Evolutionary conservation across 92 coral and sea anemone species (phyloP), one percentile per base, ranked within the genome.

Genomic region (Parazoanthus swiftii): DNA sequence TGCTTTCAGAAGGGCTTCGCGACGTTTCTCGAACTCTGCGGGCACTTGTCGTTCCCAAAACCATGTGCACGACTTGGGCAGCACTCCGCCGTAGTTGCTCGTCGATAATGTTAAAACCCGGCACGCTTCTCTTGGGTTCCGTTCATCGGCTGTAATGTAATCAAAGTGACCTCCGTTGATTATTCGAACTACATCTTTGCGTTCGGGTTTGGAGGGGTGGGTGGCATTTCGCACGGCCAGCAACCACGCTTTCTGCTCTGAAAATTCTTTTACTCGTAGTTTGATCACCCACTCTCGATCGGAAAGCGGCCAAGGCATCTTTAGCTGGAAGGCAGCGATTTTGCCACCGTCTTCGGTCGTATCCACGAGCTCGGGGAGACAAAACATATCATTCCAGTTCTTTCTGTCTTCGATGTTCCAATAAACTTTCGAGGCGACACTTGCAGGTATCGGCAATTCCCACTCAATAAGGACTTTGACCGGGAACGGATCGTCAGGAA

Each of bases 201-300:
- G 77, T 73, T 73, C 77, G 20, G 77, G 77, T 33, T 33, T 73
- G 77, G 77, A 73, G 37, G 77, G 77, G 35, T 73, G 77, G 3
- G 77, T 35, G 0, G 77, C n/a, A 18, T 73, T 8, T 15, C 77
- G 43, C 77, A 73, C 0, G 8, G 15, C 15, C 39, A 25, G 3
- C 2, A 72, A 16, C 76, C 76, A 72, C 39, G 76, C 76, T 72
- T 72, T 72, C 42, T 72, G 35, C 4, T 29, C 21, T 11, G 44
- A 44, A 33, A 73, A 73, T 6, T 73, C 77, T 35, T 20, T 73
- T 7, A 73, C 26, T 29, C 77, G 77, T 2, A 33, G 6, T 4
- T 10, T 14, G 3, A 39, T 8, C 20, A 73, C 39, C 21, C 0
- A 33, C 16, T 73, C 77, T 5, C 77, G 44, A 8, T 73, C 21